phyloP scores from a whole-genome alignment of 2,797 vertebrate species.

The Lateolabrax maculatus region DNA sequence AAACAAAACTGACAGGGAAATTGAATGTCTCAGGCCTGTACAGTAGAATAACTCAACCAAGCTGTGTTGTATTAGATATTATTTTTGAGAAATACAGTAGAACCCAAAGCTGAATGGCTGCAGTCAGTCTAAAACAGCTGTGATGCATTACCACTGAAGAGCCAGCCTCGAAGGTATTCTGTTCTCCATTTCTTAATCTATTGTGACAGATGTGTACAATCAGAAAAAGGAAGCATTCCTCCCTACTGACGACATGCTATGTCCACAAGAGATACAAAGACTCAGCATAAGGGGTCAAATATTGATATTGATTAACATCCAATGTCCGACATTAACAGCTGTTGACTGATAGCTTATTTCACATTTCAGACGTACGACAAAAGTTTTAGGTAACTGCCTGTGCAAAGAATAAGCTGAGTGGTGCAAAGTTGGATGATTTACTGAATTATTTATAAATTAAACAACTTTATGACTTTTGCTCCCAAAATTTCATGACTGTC shows the following conservation, averaged over 20 bases:
- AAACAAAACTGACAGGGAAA: slow-evolving; percentile 30
- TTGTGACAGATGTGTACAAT: slow-evolving; percentile 81
- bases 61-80: slow-evolving; percentile 25
- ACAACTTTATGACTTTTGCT: slow-evolving; percentile 44
- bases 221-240: slow-evolving; percentile 76
- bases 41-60: slow-evolving; percentile 15
- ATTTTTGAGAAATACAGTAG: slow-evolving; percentile 64
- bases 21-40: not conserved
- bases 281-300: slow-evolving; percentile 37
- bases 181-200: slow-evolving; percentile 77
- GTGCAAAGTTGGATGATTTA: not conserved
- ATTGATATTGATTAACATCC: slow-evolving; percentile 40
- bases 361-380: not conserved
- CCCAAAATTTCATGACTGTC: slow-evolving; percentile 31
- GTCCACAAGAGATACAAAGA: slow-evolving; percentile 39
- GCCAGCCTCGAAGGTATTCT: slow-evolving; percentile 67
- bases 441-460: slow-evolving; percentile 18
- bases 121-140: slow-evolving; percentile 78
- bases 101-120: slow-evolving; percentile 54
- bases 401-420: slow-evolving; percentile 1
- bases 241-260: slow-evolving; percentile 63
- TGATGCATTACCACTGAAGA: slow-evolving; percentile 74
- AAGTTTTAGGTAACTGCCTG: not conserved
- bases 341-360: not conserved
- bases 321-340: slow-evolving; percentile 15